Base-by-base conservation (phyloP, 2,888 invertebrate species). In the Stenurella melanura region DNA sequence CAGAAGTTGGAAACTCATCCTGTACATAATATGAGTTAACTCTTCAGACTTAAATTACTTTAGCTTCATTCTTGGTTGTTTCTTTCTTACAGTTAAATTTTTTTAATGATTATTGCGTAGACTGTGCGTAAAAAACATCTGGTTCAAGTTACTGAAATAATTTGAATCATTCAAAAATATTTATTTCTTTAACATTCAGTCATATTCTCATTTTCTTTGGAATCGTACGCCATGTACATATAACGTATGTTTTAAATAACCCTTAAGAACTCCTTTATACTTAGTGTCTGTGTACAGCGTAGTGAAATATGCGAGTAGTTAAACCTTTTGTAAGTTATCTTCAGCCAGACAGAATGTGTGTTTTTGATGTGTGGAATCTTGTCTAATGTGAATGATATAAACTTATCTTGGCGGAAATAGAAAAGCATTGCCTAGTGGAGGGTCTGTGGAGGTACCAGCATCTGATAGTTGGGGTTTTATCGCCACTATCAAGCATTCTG, bases 401-500 rank as follows among this genome's bases (percentile, higher is more conserved):
- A 77, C 75, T 73, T 79, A 61, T 72, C 72, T 61, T 64, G 74
- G 77, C 73, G 78, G 76, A 80, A 83, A 83, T 82, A 82, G 83
- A 83, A 82, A 83, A 83, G 82, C 79, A 71, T 70, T 71, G 76
- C 75, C 71, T 75, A 71, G 68, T 71, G 74, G 70, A 70, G 74
- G 67, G 80, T 75, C 75, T 68, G 84, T 84, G 81, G 79, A 81
- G 85, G 85, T 85, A 85, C 85, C 85, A 85, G 85, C 84, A 85
- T 85, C 82, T 81, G 83, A 84, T 84, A 85, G 81, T 81, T 82
- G 78, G 77, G 79, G 77, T 71, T 77, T 81, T 83, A 80, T 79
- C 82, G 75, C 61, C 73, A 75, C 79, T 84, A 82, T 83, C 83
- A 69, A 78, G 75, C 79, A 77, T 77, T 79, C 81, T 81, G 78